phyloP scores from a whole-genome alignment of 2,888 invertebrate genomes.

The Anthophora plumipes region DNA sequence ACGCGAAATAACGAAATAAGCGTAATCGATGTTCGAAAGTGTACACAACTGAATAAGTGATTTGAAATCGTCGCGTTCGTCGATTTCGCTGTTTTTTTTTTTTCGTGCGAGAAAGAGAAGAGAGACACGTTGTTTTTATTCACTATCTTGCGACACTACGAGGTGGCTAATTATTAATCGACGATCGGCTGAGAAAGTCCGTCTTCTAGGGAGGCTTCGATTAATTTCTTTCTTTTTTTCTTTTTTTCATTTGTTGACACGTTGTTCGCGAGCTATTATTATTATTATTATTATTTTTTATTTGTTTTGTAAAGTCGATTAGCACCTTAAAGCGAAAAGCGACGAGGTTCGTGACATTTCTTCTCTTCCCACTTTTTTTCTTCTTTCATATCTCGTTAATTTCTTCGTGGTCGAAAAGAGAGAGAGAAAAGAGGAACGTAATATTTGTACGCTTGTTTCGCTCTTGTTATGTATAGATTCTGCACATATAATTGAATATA shows the following conservation, averaged over 20 bases:
- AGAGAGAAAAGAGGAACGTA: too few species aligned
- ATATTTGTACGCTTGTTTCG: slow-evolving; percentile 71
- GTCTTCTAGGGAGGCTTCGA: slow-evolving; percentile 39
- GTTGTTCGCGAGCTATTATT: slow-evolving; percentile 26
- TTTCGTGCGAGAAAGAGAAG: not conserved
- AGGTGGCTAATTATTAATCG: slow-evolving; percentile 48
- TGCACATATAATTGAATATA: slow-evolving; percentile 74
- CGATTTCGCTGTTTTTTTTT: slow-evolving; percentile 13
- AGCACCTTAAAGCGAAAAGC: not conserved
- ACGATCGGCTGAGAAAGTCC: slow-evolving; percentile 38
- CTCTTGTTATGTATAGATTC: slow-evolving; percentile 81
- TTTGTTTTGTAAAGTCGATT: slow-evolving; percentile 33
- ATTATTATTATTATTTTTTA: slow-evolving; percentile 10
- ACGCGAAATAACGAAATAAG: slow-evolving; percentile 39
- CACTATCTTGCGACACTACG: slow-evolving; percentile 21
- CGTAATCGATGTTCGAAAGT: slow-evolving; percentile 48
- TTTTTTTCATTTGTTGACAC: slow-evolving; percentile 40
- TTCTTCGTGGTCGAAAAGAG: slow-evolving; percentile 36
- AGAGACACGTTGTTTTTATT: slow-evolving; percentile 14
- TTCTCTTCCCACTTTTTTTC: not conserved
- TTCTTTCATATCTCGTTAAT: slow-evolving; percentile 25
- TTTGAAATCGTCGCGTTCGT: slow-evolving; percentile 17
- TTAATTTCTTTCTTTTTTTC: not conserved
- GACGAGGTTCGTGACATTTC: not conserved
- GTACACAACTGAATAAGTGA: slow-evolving; percentile 10